Percentiles rank a stretch among this genome's conserved stretches.
Conservation (phyloP, 1,140 invertebrate species). For the Steinernema khuongi region DNA sequence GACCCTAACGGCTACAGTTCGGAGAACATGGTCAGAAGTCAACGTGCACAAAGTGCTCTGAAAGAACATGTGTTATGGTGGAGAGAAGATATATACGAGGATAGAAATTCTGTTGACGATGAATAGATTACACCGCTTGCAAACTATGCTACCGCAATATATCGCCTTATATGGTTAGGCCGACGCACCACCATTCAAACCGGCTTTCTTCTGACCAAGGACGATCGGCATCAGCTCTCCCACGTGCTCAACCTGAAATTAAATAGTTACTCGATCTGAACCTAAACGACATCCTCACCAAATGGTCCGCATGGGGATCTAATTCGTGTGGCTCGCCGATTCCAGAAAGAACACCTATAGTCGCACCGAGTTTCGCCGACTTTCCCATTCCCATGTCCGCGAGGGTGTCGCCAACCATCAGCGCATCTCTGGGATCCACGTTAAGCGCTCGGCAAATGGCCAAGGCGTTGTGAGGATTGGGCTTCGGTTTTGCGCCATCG, state of each 20-base stretch:
- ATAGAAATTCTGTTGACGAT: not conserved
- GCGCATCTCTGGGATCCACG: slow-evolving; percentile 59
- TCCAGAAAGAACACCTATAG: slow-evolving; percentile 61
- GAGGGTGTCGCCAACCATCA: slow-evolving; percentile 63
- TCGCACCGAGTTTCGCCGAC: slow-evolving; percentile 60
- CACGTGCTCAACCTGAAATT: slow-evolving; percentile 44
- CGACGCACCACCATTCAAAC: not conserved
- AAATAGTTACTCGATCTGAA: not conserved
- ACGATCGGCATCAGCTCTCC: slow-evolving; percentile 48
- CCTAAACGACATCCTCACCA: slow-evolving; percentile 36
- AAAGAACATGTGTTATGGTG: too few relatives aligned
- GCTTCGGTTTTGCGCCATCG: slow-evolving; percentile 60
- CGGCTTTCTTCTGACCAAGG: slow-evolving; percentile 27
- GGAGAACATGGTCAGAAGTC: not conserved
- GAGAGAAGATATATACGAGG: too few relatives aligned
- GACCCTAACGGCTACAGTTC: not conserved
- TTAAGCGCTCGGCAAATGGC: slow-evolving; percentile 60
- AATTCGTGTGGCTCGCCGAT: slow-evolving; percentile 53
- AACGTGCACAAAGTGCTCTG: too few relatives aligned
- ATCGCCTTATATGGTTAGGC: too few relatives aligned
- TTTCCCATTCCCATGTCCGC: slow-evolving; percentile 62
- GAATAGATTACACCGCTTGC: not conserved
- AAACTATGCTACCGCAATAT: not conserved
- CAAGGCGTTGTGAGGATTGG: slow-evolving; percentile 61
- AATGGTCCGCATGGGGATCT: slow-evolving; percentile 49